Percentiles rank a stretch among this genome's conserved stretches.
Evolutionary conservation across 2,888 invertebrate species (phyloP).

Genomic region (Chydorus sphaericus): DNA sequence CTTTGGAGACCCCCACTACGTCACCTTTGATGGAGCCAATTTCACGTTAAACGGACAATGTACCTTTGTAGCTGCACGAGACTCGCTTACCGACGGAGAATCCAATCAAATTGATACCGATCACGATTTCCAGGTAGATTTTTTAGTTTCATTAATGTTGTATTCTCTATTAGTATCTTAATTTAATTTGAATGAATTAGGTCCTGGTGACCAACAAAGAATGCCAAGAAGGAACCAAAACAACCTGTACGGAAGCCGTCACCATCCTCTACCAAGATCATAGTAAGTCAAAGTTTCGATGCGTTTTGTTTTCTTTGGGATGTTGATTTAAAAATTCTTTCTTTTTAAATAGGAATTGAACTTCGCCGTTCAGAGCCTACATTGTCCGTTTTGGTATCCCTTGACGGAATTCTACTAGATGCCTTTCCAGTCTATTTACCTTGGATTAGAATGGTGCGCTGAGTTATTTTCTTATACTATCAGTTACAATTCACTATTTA

Average conservation of each 20-base stretch:
- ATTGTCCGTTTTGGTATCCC: conserved; percentile 31
- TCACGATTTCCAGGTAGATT: conserved; percentile 35
- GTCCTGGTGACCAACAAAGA: conserved; percentile 55
- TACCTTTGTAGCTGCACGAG: conserved; percentile 61
- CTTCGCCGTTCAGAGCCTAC: conserved; percentile 10
- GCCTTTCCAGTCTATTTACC: conserved; percentile 40
- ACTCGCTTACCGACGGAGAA: conserved; percentile 28
- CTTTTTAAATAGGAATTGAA: background rate
- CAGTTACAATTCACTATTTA: too few species aligned
- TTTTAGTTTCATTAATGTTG: background rate
- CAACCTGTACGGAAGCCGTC: conserved; percentile 50
- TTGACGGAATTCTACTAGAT: conserved; percentile 34
- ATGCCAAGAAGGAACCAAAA: conserved; percentile 41
- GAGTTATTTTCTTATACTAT: too few species aligned
- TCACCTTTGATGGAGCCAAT: conserved; percentile 65
- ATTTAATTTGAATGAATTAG: conserved; percentile 25
- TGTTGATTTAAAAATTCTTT: conserved; percentile 21
- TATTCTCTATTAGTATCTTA: too few species aligned
- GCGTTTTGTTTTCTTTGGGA: background rate
- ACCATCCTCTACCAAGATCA: conserved; percentile 50
- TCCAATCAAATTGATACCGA: background rate
- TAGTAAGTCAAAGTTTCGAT: too few species aligned
- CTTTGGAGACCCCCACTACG: conserved; percentile 62
- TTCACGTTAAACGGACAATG: conserved; percentile 71
- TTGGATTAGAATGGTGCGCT: conserved; percentile 49